Percentiles rank a stretch among this genome's conserved stretches.
Evolutionary conservation across 2,113 vertebrate genomes (phyloP).

Genomic region (Tursiops truncatus): DNA sequence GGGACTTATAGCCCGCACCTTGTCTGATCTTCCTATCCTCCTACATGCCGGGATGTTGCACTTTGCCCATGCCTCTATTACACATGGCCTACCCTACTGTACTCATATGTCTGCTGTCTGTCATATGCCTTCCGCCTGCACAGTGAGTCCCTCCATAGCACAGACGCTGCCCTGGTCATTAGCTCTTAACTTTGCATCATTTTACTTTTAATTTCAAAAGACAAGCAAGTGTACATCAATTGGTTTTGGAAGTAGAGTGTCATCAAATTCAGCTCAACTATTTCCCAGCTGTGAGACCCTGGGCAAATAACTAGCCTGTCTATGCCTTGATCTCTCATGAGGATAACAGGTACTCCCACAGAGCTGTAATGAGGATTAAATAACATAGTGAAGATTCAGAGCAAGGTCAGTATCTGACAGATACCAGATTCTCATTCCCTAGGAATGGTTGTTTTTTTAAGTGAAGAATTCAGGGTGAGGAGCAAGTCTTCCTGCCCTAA

Average conservation of each 20-base stretch:
- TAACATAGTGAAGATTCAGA: neutral
- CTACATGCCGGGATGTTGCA: too few species aligned
- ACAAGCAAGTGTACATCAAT: neutral
- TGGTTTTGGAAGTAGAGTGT: neutral
- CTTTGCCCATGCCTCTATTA: neutral
- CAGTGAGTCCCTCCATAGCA: neutral
- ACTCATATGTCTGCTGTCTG: neutral
- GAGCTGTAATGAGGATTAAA: neutral
- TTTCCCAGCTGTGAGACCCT: neutral
- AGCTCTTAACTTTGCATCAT: neutral
- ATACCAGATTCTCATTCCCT: neutral
- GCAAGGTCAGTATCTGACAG: neutral
- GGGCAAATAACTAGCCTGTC: neutral
- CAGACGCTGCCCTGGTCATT: neutral
- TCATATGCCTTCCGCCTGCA: neutral
- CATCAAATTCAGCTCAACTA: neutral
- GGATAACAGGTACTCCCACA: neutral
- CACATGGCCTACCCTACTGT: neutral
- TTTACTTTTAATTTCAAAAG: conserved; percentile 21
- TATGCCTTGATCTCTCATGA: neutral
- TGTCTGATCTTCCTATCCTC: neutral
- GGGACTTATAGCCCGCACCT: neutral
- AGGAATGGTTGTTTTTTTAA: neutral
- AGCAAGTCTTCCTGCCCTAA: neutral
- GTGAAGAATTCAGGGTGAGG: neutral